phyloP scores from a whole-genome alignment of 37 sponge, comb jelly and placozoan genomes.

The Bolinopsis microptera region DNA sequence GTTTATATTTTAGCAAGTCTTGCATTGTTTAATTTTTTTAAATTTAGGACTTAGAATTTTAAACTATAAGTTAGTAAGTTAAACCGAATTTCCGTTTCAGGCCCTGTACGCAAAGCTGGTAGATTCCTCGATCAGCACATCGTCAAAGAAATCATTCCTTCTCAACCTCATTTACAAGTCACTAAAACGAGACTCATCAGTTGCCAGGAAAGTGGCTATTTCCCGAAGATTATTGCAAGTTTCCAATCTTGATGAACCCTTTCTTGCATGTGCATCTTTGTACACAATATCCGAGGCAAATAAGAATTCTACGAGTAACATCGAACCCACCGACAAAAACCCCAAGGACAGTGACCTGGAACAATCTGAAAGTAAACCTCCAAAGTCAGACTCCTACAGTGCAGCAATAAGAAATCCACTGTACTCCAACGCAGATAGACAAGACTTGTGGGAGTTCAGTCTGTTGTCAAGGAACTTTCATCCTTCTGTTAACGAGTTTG shows the following conservation, averaged over 20 bases:
- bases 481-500: slow-evolving; percentile 61
- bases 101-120: slow-evolving; percentile 90
- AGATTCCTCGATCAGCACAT: slow-evolving; percentile 74
- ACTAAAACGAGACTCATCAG: slow-evolving; percentile 82
- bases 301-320: neutral
- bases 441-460: slow-evolving; percentile 51
- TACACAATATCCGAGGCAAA: slow-evolving; percentile 39
- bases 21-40: too few species aligned
- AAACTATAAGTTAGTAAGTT: neutral
- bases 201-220: slow-evolving; percentile 69
- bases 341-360: neutral
- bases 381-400: neutral
- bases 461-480: slow-evolving; percentile 12
- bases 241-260: slow-evolving; percentile 5
- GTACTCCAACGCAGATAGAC: slow-evolving; percentile 33
- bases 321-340: neutral
- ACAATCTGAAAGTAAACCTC: neutral
- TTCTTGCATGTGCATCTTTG: slow-evolving; percentile 48
- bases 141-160: slow-evolving; percentile 84
- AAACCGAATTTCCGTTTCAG: slow-evolving; percentile 15
- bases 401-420: slow-evolving; percentile 31
- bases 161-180: slow-evolving; percentile 94
- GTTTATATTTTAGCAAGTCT: too few species aligned
- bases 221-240: slow-evolving; percentile 43
- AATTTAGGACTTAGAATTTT: too few species aligned